Base-by-base conservation (phyloP, 2,113 vertebrate species). In the Cichladusa arquata region DNA sequence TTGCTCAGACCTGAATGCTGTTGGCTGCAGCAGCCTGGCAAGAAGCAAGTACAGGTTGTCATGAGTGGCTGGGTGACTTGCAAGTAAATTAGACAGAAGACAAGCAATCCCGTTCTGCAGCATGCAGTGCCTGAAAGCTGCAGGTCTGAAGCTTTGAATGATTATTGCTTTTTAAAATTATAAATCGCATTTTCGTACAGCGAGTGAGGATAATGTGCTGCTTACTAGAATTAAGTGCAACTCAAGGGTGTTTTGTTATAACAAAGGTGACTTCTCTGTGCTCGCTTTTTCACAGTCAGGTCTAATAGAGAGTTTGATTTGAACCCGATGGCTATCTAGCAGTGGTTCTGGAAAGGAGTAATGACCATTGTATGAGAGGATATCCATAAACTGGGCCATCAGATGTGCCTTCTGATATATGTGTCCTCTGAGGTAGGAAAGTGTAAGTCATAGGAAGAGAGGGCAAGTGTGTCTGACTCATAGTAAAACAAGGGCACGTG, bases 361-460 rank as follows among this genome's bases (percentile, higher is more conserved):
- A 69, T 67, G 24, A 42, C 42, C 85, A 14, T 57, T 57, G 56
- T 71, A 70, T 0, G 5, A 78, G 47, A 88, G 67, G 82, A 66
- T 56, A 62, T 44, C 79, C 77, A 72, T 85, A 89, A 93, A 81
- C 40, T 33, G 76, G 86, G 60, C 65, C 57, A 66, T 74, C 69
- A 62, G 69, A 87, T 92, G 17, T 45, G 66, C 40, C 90, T 81
- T 48, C 69, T 88, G 85, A 90, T 95, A 88, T 7, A 53, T 6
- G 14, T 64, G 74, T 88, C 86, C 83, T 93, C 66, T 91, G 89
- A 84, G 85, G 81, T 77, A 93, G 91, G 80, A 84, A 92, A 92
- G 65, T 69, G 56, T 93, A 94, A 90, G 85, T 94, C 90, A 92
- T 47, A 90, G 79, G 74, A 94, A 87, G 90, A 92, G 78, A 95